Conservation (phyloP, 2,113 vertebrate species). For the Paramisgurnus dabryanus region DNA sequence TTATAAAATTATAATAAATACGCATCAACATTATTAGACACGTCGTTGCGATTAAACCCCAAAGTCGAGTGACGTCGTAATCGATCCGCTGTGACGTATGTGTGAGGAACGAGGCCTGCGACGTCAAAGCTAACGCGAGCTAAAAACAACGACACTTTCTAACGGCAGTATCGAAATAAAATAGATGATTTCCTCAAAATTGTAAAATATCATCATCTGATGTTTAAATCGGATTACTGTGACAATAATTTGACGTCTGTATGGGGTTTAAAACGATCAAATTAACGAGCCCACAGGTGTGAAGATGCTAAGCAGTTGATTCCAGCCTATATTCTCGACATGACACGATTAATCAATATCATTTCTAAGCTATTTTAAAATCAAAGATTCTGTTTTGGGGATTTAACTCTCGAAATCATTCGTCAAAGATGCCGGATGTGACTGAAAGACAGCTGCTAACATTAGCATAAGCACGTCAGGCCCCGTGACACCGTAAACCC, state of each 20-base stretch:
- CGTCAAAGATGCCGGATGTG: too few relatives aligned
- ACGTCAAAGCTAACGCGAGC: not conserved
- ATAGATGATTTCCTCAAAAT: fast-evolving
- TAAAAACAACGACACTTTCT: not conserved
- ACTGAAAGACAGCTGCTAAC: constrained; percentile 45
- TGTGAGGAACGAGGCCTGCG: constrained; percentile 10
- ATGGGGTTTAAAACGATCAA: not conserved
- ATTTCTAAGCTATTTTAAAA: not conserved
- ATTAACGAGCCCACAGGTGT: not conserved
- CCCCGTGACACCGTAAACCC: not conserved
- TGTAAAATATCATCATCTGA: too few relatives aligned
- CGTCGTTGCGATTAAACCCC: constrained; percentile 11
- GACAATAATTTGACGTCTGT: fast-evolving
- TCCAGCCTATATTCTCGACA: not conserved
- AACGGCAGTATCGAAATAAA: not conserved
- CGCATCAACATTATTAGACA: not conserved
- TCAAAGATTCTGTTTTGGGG: too few relatives aligned
- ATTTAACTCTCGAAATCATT: too few relatives aligned
- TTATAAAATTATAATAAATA: not conserved
- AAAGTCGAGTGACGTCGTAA: not conserved
- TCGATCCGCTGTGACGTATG: not conserved
- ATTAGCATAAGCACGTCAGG: constrained; percentile 36
- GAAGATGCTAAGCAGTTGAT: not conserved
- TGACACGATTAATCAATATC: not conserved
- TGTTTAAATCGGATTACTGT: too few relatives aligned